Evolutionary conservation across 2,113 vertebrate species (phyloP).

Genomic region (Shinisaurus crocodilurus): DNA sequence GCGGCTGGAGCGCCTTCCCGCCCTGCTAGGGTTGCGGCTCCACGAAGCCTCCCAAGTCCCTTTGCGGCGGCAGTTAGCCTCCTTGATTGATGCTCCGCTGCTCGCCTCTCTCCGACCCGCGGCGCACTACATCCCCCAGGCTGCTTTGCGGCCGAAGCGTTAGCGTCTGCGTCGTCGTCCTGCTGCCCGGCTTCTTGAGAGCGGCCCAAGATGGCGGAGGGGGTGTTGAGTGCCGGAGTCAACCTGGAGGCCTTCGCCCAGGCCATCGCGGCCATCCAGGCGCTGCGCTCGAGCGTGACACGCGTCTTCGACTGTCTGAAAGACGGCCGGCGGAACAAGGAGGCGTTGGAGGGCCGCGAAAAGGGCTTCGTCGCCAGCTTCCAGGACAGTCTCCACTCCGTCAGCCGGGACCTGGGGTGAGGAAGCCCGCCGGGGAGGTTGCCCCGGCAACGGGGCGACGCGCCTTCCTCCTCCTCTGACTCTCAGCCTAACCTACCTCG

Average conservation of each 20-base stretch:
- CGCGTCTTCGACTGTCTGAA: conserved; percentile 96
- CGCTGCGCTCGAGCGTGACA: conserved; percentile 94
- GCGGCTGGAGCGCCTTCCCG: rapidly evolving
- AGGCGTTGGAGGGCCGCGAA: conserved; percentile 92
- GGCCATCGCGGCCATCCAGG: conserved; percentile 94
- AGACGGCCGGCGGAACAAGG: conserved; percentile 95
- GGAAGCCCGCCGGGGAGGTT: conserved; percentile 46
- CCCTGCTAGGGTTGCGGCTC: rapidly evolving
- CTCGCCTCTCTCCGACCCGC: neutral
- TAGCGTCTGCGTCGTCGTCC: no score
- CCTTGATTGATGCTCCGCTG: no score
- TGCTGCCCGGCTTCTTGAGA: neutral
- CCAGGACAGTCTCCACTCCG: conserved; percentile 94
- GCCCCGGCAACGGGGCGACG: no score
- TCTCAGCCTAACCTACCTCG: no score
- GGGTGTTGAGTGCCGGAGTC: conserved; percentile 87
- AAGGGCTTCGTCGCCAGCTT: conserved; percentile 92
- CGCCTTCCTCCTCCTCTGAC: no score
- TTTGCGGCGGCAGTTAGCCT: neutral
- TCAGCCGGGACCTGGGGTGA: conserved; percentile 97
- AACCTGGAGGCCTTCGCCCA: conserved; percentile 96
- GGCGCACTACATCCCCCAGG: neutral
- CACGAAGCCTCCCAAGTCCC: neutral
- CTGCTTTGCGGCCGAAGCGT: neutral
- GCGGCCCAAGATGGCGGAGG: conserved; percentile 86